Base-by-base conservation (phyloP, 2,888 invertebrate genomes). In the Muscina levida region DNA sequence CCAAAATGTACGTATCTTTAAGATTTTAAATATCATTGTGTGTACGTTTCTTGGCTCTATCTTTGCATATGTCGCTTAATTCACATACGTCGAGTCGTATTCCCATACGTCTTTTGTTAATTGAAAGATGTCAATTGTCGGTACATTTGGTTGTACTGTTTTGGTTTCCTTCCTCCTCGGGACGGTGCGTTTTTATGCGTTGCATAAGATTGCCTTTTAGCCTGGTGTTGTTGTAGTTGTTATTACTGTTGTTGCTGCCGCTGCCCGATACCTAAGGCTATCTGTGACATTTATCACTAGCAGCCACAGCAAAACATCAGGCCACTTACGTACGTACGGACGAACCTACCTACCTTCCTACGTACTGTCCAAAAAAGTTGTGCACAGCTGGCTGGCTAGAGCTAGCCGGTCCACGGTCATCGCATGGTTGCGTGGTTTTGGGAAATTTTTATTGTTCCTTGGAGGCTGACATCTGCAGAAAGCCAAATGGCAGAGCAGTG, bases 111-210 rank as follows among this genome's bases (percentile, higher is more conserved):
- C 68, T 79, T 72, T 71, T 67, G 78, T 83, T 85, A 84, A 85
- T 84, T 85, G 84, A 84, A 85, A 83, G 83, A 84, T 79, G 84
- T 85, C 85, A 85, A 83, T 84, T 84, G 84, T 82, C 82, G 31
- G 77, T 70, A 62, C 39, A 48, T 79, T 31, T 67, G 24, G 59
- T 79, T 72, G 24, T 71, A 11, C 19, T 42, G 26, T 57, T 53
- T 26, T 57, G 11, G 10, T 53, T 51, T 65, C 51, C 3, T 31
- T 31, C 31, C 8, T 31, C 4, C 31, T 5, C 31, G 37, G 15
- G 26, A 22, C 42, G 5, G 44, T 48, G 72, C 44, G 57, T 56
- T 70, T 76, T 51, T 79, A 70, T 77, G 80, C 77, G 70, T 80
- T 80, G 67, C 72, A 76, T 19, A 62, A 76, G 26, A n/a, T 31